Percentiles rank a stretch among this genome's conserved stretches.
phyloP scores from a whole-genome alignment of 2,888 invertebrate genomes.

The Acronicta aceris region DNA sequence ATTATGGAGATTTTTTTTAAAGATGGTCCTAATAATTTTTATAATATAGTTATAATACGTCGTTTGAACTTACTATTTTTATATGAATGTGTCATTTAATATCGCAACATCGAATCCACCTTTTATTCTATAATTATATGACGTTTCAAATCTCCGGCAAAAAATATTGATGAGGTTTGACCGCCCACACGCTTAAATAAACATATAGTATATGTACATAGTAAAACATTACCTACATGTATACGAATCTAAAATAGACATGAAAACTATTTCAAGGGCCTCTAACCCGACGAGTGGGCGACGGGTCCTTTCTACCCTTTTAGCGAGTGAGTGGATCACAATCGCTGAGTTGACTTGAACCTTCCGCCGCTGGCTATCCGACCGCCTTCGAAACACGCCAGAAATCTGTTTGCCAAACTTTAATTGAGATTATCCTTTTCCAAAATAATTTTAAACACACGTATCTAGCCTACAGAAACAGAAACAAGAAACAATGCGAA shows the following conservation, averaged over 20 bases:
- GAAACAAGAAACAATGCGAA: slow-evolving; percentile 34
- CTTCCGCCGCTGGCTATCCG: slow-evolving; percentile 52
- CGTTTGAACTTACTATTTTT: slow-evolving; percentile 15
- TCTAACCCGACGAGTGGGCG: slow-evolving; percentile 52
- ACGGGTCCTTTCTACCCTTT: slow-evolving; percentile 69
- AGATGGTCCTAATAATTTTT: no score
- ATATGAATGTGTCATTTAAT: no score
- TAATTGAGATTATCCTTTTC: slow-evolving; percentile 67
- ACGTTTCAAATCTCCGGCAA: no score
- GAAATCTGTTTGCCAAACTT: slow-evolving; percentile 66
- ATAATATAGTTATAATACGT: no score
- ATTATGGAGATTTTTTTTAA: no score
- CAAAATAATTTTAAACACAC: slow-evolving; percentile 61
- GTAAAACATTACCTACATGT: slow-evolving; percentile 25
- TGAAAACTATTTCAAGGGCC: slow-evolving; percentile 60
- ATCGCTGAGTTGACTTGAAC: slow-evolving; percentile 55
- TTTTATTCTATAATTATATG: no score
- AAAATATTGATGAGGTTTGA: slow-evolving; percentile 2
- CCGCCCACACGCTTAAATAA: slow-evolving; percentile 19
- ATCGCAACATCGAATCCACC: no score
- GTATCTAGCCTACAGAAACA: slow-evolving; percentile 40
- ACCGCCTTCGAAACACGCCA: slow-evolving; percentile 61
- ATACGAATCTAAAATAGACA: slow-evolving; percentile 57
- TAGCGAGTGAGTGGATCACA: slow-evolving; percentile 65
- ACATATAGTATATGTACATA: slow-evolving; percentile 16